Evolutionary conservation across 2,888 invertebrate species (phyloP).

Genomic region (Portevinia maculata): DNA sequence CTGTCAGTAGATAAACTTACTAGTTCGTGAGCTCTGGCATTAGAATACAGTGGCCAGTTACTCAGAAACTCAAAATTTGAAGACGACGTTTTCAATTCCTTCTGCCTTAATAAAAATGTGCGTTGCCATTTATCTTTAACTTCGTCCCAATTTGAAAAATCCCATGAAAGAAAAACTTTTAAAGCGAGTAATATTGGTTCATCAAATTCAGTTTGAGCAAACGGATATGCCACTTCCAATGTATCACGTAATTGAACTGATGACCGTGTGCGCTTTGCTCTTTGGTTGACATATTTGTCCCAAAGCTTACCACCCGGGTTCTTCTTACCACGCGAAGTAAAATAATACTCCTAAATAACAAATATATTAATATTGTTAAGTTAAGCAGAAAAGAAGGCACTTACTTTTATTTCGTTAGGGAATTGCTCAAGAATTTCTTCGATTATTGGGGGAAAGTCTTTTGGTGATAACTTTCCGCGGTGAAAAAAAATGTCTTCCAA

Average conservation of each 20-base stretch:
- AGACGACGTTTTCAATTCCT: constrained; percentile 36
- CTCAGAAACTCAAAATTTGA: constrained; percentile 45
- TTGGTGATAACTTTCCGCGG: too few relatives aligned
- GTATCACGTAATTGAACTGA: too few relatives aligned
- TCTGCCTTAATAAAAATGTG: constrained; percentile 48
- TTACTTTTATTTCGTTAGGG: too few relatives aligned
- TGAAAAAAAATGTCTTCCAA: too few relatives aligned
- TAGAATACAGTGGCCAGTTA: constrained; percentile 47
- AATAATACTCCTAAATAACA: too few relatives aligned
- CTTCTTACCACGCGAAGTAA: too few relatives aligned
- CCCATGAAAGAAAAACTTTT: constrained; percentile 15
- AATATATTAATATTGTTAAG: too few relatives aligned
- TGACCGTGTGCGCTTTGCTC: background rate
- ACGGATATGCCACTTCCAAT: too few relatives aligned
- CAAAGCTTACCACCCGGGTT: background rate
- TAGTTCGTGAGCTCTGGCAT: background rate
- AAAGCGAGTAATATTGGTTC: background rate
- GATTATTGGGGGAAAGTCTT: too few relatives aligned
- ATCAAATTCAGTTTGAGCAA: background rate
- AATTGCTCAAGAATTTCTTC: too few relatives aligned
- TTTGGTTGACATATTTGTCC: background rate
- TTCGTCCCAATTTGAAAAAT: constrained; percentile 41
- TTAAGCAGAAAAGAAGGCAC: too few relatives aligned
- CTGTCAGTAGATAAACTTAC: background rate
- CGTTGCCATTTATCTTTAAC: constrained; percentile 51